A percentile compares a stretch with the other conserved stretches of the same genome.
These are phyloP conservation scores for Anoplolepis gracilipes DNA, from an alignment of 1,140 invertebrate genomes.

Conservation along the genomic window DNA sequence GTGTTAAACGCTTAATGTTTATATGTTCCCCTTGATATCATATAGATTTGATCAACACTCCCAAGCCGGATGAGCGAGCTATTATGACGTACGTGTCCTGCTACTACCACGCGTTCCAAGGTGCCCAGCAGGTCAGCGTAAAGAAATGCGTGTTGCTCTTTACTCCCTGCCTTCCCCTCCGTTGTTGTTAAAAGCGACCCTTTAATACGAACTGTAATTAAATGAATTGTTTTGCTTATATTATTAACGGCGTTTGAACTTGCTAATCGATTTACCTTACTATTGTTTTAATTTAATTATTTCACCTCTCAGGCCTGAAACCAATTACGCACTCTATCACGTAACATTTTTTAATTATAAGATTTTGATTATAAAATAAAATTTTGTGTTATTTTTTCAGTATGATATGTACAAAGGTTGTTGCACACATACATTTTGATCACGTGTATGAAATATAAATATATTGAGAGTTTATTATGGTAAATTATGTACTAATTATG, in stretches of 20 bases:
- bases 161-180: conserved; percentile 48
- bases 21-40: conserved; percentile 74
- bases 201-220: conserved; percentile 54
- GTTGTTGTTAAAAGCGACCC: conserved; percentile 54
- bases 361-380: not conserved
- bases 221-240: conserved; percentile 55
- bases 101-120: conserved; percentile 99
- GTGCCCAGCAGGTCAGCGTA: conserved; percentile 96
- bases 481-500: conserved; percentile 14
- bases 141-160: conserved; percentile 85
- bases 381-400: not conserved
- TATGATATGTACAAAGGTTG: not conserved
- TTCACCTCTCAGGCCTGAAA: conserved; percentile 27
- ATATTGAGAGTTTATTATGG: not conserved
- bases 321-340: conserved; percentile 13
- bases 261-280: conserved; percentile 46
- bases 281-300: conserved; percentile 48
- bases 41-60: conserved; percentile 98
- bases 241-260: conserved; percentile 55
- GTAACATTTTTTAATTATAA: conserved; percentile 19
- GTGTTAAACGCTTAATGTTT: conserved; percentile 60
- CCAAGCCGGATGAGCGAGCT: conserved; percentile 98
- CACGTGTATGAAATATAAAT: not conserved
- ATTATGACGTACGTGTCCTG: conserved; percentile 99
- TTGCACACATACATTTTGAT: not conserved